phyloP scores from a whole-genome alignment of 1,140 invertebrate genomes.

The Glossosoma conforme region DNA sequence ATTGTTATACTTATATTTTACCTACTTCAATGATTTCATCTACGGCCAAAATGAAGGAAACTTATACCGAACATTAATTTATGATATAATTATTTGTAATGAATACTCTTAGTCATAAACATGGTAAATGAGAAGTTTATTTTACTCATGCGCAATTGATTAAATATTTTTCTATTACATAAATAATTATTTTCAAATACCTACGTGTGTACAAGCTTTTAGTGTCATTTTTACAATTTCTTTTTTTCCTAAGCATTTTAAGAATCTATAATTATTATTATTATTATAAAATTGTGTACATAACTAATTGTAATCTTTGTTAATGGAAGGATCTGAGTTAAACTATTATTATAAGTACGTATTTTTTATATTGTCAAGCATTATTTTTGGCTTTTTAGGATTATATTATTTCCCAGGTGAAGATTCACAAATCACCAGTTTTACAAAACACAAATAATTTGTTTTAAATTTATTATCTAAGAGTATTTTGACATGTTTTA shows the following conservation, averaged over 20 bases:
- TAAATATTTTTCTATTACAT: background rate
- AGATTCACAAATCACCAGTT: background rate
- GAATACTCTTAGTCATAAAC: too few relatives aligned
- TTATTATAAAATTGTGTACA: background rate
- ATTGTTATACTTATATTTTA: too few relatives aligned
- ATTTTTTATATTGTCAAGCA: background rate
- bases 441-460: background rate
- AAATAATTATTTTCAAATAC: background rate
- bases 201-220: background rate
- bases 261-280: background rate
- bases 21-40: too few relatives aligned
- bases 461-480: background rate
- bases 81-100: too few relatives aligned
- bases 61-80: too few relatives aligned
- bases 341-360: background rate
- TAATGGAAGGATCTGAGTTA: too few relatives aligned
- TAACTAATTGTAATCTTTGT: background rate
- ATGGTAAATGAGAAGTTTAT: too few relatives aligned
- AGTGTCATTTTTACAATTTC: background rate
- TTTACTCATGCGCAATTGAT: background rate
- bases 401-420: background rate
- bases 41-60: too few relatives aligned
- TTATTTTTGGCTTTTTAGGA: background rate
- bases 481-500: too few relatives aligned
- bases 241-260: background rate